phyloP scores from a whole-genome alignment of 2,888 invertebrate species.

The Lasioglossum vierecki region DNA sequence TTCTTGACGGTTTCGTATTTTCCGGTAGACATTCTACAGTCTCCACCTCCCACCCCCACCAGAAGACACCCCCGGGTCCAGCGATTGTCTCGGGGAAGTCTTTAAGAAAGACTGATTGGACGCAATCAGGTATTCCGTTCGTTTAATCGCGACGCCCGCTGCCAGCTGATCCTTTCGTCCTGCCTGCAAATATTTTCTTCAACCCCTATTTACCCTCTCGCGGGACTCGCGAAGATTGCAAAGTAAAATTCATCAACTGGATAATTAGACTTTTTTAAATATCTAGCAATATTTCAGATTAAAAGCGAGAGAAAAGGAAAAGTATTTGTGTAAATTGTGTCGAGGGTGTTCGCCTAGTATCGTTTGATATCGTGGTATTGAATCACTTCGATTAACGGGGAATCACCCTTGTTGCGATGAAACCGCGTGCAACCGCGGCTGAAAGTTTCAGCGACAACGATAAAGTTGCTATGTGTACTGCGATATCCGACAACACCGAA shows the following conservation, averaged over 20 bases:
- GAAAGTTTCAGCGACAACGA: constrained; percentile 58
- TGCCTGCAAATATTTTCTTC: constrained; percentile 13
- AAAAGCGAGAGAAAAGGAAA: not conserved
- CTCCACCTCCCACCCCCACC: not conserved
- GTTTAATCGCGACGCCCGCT: constrained; percentile 37
- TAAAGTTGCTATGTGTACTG: constrained; percentile 74
- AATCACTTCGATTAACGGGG: constrained; percentile 12
- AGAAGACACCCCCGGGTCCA: not conserved
- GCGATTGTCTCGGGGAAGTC: constrained; percentile 46
- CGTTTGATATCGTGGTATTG: not conserved
- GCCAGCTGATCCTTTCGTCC: constrained; percentile 7
- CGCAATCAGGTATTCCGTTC: constrained; percentile 48
- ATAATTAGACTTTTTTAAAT: not conserved
- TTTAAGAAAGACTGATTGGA: constrained; percentile 58
- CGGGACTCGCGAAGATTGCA: not conserved
- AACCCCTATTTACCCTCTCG: not conserved
- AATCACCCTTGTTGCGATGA: constrained; percentile 24
- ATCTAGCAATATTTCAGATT: not conserved
- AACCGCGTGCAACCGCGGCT: constrained; percentile 5
- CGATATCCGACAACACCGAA: constrained; percentile 71
- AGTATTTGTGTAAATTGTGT: not conserved
- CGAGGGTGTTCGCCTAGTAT: not conserved
- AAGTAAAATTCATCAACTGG: not conserved
- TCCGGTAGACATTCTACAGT: constrained; percentile 49
- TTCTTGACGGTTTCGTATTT: constrained; percentile 66